phyloP scores from a whole-genome alignment of 1,140 invertebrate genomes.

The Zelostemma sp. region DNA sequence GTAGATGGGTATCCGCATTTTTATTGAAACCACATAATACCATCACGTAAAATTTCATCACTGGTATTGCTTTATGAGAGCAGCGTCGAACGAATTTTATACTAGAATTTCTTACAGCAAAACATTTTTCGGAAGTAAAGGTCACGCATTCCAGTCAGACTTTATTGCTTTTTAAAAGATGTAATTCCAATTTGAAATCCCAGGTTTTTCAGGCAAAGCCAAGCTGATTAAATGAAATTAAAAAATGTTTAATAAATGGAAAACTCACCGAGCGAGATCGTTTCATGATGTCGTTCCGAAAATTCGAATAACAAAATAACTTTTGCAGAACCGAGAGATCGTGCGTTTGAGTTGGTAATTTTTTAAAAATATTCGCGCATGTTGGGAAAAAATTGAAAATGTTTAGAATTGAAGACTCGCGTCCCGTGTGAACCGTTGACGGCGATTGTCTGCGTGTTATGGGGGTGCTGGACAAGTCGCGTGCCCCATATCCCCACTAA shows the following conservation, averaged over 20 bases:
- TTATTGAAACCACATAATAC: not conserved
- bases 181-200: too few relatives aligned
- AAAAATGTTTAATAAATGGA: not conserved
- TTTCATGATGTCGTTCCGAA: constrained; percentile 43
- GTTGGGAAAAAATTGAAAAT: constrained; percentile 15
- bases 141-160: too few relatives aligned
- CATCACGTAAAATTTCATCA: not conserved
- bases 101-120: too few relatives aligned
- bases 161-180: too few relatives aligned
- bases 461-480: constrained; percentile 43
- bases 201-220: too few relatives aligned
- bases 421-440: constrained; percentile 38
- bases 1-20: not conserved
- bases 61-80: not conserved
- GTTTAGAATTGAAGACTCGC: constrained; percentile 7
- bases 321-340: too few relatives aligned
- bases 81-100: too few relatives aligned
- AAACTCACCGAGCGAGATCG: constrained; percentile 53
- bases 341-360: too few relatives aligned
- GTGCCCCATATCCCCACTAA: constrained; percentile 50
- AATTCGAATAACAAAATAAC: not conserved
- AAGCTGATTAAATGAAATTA: too few relatives aligned
- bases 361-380: constrained; percentile 5
- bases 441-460: constrained; percentile 49
- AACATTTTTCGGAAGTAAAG: too few relatives aligned